phyloP scores from a whole-genome alignment of 2,888 invertebrate genomes.

The Tupiocoris notatus region DNA sequence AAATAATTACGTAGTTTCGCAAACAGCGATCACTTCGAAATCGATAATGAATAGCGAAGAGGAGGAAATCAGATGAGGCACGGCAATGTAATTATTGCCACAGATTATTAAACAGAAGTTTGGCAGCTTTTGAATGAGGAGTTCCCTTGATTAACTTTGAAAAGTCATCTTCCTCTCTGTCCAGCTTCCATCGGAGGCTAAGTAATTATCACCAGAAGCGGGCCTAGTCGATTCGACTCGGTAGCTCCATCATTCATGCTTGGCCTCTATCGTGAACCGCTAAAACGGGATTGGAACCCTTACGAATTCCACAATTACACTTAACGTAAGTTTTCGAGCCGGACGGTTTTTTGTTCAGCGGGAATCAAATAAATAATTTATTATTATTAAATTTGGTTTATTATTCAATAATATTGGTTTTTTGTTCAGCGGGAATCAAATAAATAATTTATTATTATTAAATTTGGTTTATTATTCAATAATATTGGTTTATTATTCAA shows the following conservation, averaged over 20 bases:
- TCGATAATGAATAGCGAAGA: conserved; percentile 3
- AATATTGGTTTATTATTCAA: too few species aligned
- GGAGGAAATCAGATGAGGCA: background rate
- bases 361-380: too few species aligned
- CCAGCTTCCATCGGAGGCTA: background rate
- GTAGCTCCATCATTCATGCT: background rate
- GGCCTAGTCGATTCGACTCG: background rate
- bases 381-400: too few species aligned
- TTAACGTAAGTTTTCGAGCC: conserved; percentile 3
- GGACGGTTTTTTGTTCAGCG: background rate
- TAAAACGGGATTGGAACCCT: background rate
- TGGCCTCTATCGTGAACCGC: background rate
- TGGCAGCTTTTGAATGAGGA: conserved; percentile 10
- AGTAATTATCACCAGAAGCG: conserved; percentile 21
- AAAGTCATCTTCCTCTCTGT: background rate
- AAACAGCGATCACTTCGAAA: background rate
- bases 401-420: too few species aligned
- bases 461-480: too few species aligned
- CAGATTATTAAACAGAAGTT: conserved; percentile 35
- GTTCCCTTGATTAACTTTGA: conserved; percentile 29
- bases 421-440: too few species aligned
- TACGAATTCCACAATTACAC: background rate
- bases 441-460: too few species aligned
- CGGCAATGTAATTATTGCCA: conserved; percentile 10
- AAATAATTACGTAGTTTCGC: too few species aligned